A percentile compares a stretch with the other conserved stretches of the same genome.
phyloP scores from a whole-genome alignment of 1,140 invertebrate genomes.

The Saccostrea glomerata region DNA sequence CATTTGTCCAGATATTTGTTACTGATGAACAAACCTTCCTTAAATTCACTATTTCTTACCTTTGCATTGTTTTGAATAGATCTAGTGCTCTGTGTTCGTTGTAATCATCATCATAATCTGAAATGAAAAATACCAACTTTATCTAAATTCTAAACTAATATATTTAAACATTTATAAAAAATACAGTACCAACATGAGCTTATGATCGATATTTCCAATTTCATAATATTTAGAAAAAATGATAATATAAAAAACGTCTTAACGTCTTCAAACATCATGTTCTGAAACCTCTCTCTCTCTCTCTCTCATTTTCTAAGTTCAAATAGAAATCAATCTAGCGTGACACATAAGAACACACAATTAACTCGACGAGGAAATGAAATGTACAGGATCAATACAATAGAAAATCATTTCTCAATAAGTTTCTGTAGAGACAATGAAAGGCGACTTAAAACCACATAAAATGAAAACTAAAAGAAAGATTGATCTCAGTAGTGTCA shows the following conservation, averaged over 20 bases:
- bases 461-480: not conserved
- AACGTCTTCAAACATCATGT: too few relatives aligned
- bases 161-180: too few relatives aligned
- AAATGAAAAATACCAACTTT: not conserved
- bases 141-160: too few relatives aligned
- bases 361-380: not conserved
- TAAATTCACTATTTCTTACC: not conserved
- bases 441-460: not conserved
- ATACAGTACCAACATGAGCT: too few relatives aligned
- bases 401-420: not conserved
- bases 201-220: too few relatives aligned
- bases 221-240: too few relatives aligned
- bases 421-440: not conserved
- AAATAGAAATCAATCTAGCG: not conserved
- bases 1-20: not conserved
- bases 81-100: conserved; percentile 7
- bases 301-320: not conserved
- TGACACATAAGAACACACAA: not conserved
- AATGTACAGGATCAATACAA: not conserved
- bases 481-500: too few relatives aligned
- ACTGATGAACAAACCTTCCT: not conserved
- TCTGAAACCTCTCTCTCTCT: not conserved
- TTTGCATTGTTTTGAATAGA: conserved; percentile 17
- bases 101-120: conserved; percentile 28
- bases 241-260: too few relatives aligned